Percentiles rank a stretch among this genome's conserved stretches.
Evolutionary conservation across 2,888 invertebrate species (phyloP).

Genomic region (Arge pagana): DNA sequence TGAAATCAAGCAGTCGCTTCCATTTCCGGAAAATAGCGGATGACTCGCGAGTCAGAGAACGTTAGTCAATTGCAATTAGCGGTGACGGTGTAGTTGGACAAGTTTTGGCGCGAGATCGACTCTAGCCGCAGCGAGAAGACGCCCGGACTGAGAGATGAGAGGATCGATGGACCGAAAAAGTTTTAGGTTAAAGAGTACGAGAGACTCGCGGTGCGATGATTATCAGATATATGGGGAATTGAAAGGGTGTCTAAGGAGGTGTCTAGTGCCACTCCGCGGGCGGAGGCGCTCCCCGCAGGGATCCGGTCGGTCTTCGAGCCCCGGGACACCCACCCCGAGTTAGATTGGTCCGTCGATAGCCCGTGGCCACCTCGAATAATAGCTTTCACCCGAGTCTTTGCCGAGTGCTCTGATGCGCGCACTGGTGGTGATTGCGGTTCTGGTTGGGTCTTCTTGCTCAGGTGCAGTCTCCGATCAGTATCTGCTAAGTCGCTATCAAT

Average conservation of each 20-base stretch:
- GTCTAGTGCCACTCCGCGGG: conserved; percentile 46
- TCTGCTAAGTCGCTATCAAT: conserved; percentile 54
- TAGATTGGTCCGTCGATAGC: conserved; percentile 48
- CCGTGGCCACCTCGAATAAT: conserved; percentile 46
- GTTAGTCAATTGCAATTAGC: too few relatives aligned
- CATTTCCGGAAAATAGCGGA: too few relatives aligned
- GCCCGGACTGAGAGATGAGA: conserved; percentile 7
- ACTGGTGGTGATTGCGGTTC: conserved; percentile 24
- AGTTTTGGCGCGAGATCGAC: too few relatives aligned
- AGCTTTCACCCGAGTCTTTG: conserved; percentile 28
- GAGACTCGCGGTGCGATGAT: conserved; percentile 42
- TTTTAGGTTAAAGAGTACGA: conserved; percentile 10
- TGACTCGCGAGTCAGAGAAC: too few relatives aligned
- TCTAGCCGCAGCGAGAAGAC: too few relatives aligned
- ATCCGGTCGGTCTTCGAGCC: conserved; percentile 41
- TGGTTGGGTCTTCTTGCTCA: conserved; percentile 15
- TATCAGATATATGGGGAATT: conserved; percentile 55
- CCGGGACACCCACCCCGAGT: conserved; percentile 46
- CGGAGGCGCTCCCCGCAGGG: conserved; percentile 47
- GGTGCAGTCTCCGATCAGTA: conserved; percentile 42
- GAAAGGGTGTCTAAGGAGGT: conserved; percentile 56
- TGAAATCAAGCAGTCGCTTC: too few relatives aligned
- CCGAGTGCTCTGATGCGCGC: conserved; percentile 24
- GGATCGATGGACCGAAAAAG: too few relatives aligned
- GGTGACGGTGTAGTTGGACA: too few relatives aligned